Base-by-base conservation (phyloP, 2,888 invertebrate species). In the Spatulosminthurus flaviceps region DNA sequence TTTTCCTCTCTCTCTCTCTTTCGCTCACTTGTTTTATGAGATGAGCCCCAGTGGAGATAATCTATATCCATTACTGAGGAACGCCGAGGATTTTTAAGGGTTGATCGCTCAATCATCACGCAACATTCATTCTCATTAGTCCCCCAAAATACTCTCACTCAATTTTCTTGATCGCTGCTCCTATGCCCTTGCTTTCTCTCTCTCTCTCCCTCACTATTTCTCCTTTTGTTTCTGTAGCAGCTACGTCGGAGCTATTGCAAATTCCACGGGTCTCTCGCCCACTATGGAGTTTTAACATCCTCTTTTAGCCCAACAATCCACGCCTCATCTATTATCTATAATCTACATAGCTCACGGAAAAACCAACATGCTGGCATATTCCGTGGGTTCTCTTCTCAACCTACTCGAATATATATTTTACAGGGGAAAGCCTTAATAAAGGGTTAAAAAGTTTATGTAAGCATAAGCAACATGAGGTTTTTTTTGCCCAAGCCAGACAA, bases 51-150 rank as follows among this genome's bases (percentile, higher is more conserved):
- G 77, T 70, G 84, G 84, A 82, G 84, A 83, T 84, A 83, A 84
- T 84, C 84, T 83, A 84, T 84, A 83, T 84, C 82, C 84, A 84
- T 84, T 83, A 83, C 81, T 76, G 79, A 72, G 80, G 79, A 81
- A 81, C 51, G 70, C 81, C 81, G 80, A 82, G 82, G 83, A 81
- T 83, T 83, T 83, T 83, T 82, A 82, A 82, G 82, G 80, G 79
- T 80, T 83, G 83, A 83, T 83, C 82, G 81, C 82, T 83, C 83
- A 83, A 82, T 83, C 83, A 83, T 83, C 82, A 82, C 79, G 82
- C 80, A 83, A 83, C 83, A 83, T 83, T 82, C 82, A 83, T 83
- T 83, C 82, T 83, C 83, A 83, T 83, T 83, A 83, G 80, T 70
- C 66, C 13, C 34, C 71, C 60, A 74, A 67, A 67, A 67, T 67